These are phyloP conservation scores for Eupithecia dodoneata DNA, from an alignment of 2,888 invertebrate genomes.

Conservation along the genomic window DNA sequence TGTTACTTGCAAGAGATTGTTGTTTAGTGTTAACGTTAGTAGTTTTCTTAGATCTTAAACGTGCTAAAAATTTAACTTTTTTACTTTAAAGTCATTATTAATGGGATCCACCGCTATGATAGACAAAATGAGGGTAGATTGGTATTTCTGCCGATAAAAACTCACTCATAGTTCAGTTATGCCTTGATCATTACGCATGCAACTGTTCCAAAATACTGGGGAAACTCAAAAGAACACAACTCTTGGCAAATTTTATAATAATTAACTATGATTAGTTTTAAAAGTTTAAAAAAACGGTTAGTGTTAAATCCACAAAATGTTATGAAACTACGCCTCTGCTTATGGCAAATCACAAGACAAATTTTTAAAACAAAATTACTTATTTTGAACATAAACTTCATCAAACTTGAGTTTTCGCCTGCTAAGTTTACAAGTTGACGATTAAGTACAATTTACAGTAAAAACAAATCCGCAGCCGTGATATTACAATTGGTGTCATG, in stretches of 20 bases:
- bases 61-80: neutral
- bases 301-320: neutral
- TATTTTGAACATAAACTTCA: neutral
- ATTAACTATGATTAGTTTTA: neutral
- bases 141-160: neutral
- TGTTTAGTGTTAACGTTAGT: conserved; percentile 11
- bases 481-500: neutral
- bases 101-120: neutral
- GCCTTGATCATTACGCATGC: neutral
- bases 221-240: neutral
- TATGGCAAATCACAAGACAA: too few relatives aligned
- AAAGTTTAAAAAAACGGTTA: too few relatives aligned
- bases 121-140: neutral
- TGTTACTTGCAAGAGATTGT: conserved; percentile 31
- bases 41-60: neutral
- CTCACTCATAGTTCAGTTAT: neutral
- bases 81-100: neutral
- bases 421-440: too few relatives aligned
- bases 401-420: neutral
- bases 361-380: neutral
- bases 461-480: too few relatives aligned
- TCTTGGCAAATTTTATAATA: neutral
- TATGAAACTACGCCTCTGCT: too few relatives aligned
- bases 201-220: neutral
- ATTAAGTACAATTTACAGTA: too few relatives aligned